Evolutionary conservation across 1,140 invertebrate genomes (phyloP).

Genomic region (Dreissena rostriformis): DNA sequence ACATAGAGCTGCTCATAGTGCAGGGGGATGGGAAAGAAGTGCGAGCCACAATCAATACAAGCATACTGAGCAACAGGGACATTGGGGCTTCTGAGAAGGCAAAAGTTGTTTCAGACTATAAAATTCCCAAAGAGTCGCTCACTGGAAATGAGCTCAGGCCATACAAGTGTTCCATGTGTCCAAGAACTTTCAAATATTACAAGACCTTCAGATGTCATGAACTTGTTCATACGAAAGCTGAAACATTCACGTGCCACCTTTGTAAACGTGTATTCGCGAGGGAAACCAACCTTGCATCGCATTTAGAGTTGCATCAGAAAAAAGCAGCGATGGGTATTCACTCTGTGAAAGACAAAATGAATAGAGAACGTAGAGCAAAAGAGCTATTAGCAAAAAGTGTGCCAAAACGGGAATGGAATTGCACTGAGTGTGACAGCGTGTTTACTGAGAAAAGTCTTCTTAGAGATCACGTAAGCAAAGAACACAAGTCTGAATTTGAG

Average conservation of each 20-base stretch:
- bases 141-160: constrained; percentile 30
- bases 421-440: background rate
- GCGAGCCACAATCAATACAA: constrained; percentile 35
- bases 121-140: background rate
- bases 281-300: constrained; percentile 36
- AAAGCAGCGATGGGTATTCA: constrained; percentile 1
- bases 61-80: background rate
- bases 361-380: background rate
- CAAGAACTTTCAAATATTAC: constrained; percentile 46
- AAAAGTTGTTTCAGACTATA: background rate
- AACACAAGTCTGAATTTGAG: background rate
- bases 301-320: constrained; percentile 42
- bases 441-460: background rate
- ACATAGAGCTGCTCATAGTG: constrained; percentile 42
- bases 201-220: constrained; percentile 46
- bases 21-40: constrained; percentile 48
- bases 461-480: background rate
- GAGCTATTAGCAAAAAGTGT: background rate
- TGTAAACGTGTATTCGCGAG: constrained; percentile 42
- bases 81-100: background rate
- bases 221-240: constrained; percentile 43
- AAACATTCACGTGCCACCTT: constrained; percentile 36
- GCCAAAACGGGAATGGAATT: background rate
- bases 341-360: background rate
- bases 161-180: constrained; percentile 48